phyloP scores from a whole-genome alignment of 2,113 vertebrate species.

The Anser cygnoides region DNA sequence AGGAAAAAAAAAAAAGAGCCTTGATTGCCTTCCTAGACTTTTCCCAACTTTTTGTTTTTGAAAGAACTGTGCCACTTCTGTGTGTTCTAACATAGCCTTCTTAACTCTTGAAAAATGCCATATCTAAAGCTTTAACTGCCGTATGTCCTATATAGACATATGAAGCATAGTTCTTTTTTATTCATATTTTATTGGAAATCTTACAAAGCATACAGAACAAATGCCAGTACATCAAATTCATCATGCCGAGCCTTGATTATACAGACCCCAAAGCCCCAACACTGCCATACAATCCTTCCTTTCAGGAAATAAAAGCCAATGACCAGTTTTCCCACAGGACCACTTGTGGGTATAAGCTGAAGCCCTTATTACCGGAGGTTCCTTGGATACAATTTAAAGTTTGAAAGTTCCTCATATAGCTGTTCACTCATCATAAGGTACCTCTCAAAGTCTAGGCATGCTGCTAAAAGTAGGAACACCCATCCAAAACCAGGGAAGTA shows the following conservation, averaged over 20 bases:
- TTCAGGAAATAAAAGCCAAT: slow-evolving; percentile 70
- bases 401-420: slow-evolving; percentile 50
- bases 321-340: slow-evolving; percentile 54
- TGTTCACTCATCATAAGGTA: slow-evolving; percentile 61
- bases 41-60: neutral
- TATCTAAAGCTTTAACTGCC: slow-evolving; percentile 44
- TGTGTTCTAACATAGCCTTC: slow-evolving; percentile 22
- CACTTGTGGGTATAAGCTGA: slow-evolving; percentile 62
- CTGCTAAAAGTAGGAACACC: slow-evolving; percentile 15
- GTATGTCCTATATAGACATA: slow-evolving; percentile 44
- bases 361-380: slow-evolving; percentile 65
- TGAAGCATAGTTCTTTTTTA: slow-evolving; percentile 62
- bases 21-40: neutral
- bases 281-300: slow-evolving; percentile 69
- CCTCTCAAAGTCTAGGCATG: slow-evolving; percentile 44
- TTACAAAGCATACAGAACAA: slow-evolving; percentile 69
- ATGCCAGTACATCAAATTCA: slow-evolving; percentile 66
- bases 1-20: neutral
- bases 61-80: neutral
- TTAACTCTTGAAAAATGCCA: slow-evolving; percentile 32
- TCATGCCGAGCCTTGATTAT: slow-evolving; percentile 57
- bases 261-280: slow-evolving; percentile 39
- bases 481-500: neutral
- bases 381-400: slow-evolving; percentile 37
- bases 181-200: slow-evolving; percentile 64